A percentile compares a stretch with the other conserved stretches of the same genome.
Conservation (phyloP, 2,888 invertebrate species). For the Drosophila colorata region DNA sequence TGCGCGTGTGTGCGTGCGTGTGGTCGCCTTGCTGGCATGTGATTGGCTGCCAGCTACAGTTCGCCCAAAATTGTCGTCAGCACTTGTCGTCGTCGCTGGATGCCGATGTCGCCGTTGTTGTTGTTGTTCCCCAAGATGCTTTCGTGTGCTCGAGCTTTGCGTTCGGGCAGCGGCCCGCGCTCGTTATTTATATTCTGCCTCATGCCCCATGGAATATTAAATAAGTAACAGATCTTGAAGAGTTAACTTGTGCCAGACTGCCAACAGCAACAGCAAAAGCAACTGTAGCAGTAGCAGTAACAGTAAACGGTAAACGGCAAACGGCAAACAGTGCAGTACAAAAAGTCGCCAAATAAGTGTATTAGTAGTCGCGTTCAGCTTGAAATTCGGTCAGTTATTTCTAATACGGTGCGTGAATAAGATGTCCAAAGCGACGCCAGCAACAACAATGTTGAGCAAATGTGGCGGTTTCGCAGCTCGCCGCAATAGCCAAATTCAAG, state of each 20-base stretch:
- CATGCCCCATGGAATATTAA: conserved; percentile 35
- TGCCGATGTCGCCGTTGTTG: conserved; percentile 4
- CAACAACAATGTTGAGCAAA: conserved; percentile 16
- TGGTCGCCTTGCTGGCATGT: conserved; percentile 35
- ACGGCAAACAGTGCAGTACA: neutral
- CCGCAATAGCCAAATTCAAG: conserved; percentile 33
- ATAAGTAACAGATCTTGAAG: conserved; percentile 58
- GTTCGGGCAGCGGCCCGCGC: conserved; percentile 16
- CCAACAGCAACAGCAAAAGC: conserved; percentile 1
- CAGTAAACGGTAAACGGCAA: too few species aligned
- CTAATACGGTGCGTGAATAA: conserved; percentile 3
- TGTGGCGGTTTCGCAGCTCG: conserved; percentile 43
- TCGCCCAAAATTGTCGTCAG: conserved; percentile 40
- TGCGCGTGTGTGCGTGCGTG: conserved; percentile 16
- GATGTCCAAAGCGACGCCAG: conserved; percentile 1
- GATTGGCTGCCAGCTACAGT: conserved; percentile 51
- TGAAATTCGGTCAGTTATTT: neutral
- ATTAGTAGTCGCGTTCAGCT: neutral
- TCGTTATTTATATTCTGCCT: conserved; percentile 45
- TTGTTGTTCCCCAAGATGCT: conserved; percentile 32
- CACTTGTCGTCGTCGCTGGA: conserved; percentile 22
- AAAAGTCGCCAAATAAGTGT: neutral
- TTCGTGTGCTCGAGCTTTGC: conserved; percentile 26
- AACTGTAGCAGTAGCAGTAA: conserved; percentile 2
- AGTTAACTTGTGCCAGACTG: conserved; percentile 49